phyloP scores from a whole-genome alignment of 1,140 invertebrate species.

The Bactericera cockerelli region DNA sequence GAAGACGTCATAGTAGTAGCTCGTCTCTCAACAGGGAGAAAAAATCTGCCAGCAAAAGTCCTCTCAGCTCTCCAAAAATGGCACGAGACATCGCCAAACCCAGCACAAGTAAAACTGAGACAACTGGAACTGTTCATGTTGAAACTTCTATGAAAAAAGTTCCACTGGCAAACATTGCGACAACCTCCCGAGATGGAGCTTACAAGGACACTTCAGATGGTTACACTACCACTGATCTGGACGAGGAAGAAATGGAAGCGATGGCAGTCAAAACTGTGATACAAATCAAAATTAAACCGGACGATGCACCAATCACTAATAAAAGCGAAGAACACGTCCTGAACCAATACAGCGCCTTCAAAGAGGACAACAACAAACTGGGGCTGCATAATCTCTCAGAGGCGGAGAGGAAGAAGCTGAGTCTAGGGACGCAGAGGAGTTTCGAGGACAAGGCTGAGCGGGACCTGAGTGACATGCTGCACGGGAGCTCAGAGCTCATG shows the following conservation, averaged over 20 bases:
- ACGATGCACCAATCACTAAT: neutral
- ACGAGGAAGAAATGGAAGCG: no score
- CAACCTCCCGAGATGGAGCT: no score
- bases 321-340: neutral
- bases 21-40: neutral
- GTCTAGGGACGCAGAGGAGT: neutral
- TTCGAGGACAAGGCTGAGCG: conserved; percentile 5
- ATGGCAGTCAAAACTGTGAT: neutral
- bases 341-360: neutral
- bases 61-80: neutral
- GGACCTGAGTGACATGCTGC: conserved; percentile 26
- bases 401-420: neutral
- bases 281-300: conserved; percentile 3
- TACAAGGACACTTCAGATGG: no score
- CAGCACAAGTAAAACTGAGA: neutral
- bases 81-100: neutral
- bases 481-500: conserved; percentile 60
- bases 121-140: no score
- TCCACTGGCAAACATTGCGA: no score
- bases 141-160: no score
- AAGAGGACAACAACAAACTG: neutral
- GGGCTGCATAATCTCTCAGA: neutral
- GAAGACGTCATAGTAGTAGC: neutral
- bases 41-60: conserved; percentile 5
- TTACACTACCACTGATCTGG: no score